These are phyloP conservation scores for Diarsia rubi DNA, from an alignment of 2,888 invertebrate species.

Conservation along the genomic window DNA sequence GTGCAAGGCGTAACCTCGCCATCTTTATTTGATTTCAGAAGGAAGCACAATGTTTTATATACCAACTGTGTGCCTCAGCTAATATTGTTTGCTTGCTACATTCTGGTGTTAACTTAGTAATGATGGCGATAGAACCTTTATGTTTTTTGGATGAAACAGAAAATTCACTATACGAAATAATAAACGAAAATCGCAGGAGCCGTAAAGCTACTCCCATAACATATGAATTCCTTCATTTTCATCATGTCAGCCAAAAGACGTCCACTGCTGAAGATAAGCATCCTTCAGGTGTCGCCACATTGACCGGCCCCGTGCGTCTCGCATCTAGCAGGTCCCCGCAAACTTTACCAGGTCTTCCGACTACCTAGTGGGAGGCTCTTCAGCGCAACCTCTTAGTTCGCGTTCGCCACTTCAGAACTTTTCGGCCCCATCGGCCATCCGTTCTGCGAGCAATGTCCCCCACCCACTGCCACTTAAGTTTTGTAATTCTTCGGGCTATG, in stretches of 20 bases:
- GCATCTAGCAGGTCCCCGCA: too few species aligned
- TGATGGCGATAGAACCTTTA: background rate
- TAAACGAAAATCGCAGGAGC: background rate
- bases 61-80: conserved; percentile 46
- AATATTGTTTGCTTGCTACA: conserved; percentile 17
- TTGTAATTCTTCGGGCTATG: background rate
- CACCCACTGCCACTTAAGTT: too few species aligned
- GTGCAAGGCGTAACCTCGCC: conserved; percentile 2
- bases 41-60: conserved; percentile 35
- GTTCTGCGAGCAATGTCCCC: too few species aligned
- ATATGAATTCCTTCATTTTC: background rate
- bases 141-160: conserved; percentile 1
- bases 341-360: too few species aligned
- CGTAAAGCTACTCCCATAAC: background rate
- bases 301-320: too few species aligned
- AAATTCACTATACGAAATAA: conserved; percentile 1
- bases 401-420: too few species aligned
- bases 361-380: too few species aligned
- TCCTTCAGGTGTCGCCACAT: too few species aligned
- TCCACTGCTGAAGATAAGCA: too few species aligned
- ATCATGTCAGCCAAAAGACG: too few species aligned
- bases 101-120: background rate
- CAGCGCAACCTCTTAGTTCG: too few species aligned
- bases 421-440: too few species aligned
- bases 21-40: conserved; percentile 40